Conservation (phyloP, 2,888 invertebrate genomes). For the Drosophila flavopinicola region DNA sequence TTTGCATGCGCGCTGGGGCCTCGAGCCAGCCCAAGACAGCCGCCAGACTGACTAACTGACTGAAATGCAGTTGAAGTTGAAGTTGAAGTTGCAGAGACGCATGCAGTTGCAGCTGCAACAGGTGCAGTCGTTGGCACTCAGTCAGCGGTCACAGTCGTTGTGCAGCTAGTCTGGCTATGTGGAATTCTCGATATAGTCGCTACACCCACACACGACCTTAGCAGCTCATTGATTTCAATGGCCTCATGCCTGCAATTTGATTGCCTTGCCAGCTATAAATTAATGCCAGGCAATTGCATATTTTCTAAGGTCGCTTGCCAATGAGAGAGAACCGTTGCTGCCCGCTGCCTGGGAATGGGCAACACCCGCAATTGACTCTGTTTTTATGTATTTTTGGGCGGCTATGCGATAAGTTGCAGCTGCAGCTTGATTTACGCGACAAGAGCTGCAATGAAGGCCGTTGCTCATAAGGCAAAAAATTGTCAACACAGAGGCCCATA, state of each 20-base stretch:
- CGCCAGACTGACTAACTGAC: conserved; percentile 23
- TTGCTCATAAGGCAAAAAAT: conserved; percentile 74
- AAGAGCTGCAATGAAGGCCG: conserved; percentile 68
- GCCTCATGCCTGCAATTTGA: conserved; percentile 43
- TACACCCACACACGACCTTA: conserved; percentile 69
- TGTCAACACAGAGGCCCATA: conserved; percentile 75
- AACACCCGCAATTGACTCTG: conserved; percentile 69
- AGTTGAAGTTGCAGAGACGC: conserved; percentile 15
- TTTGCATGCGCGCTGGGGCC: conserved; percentile 69
- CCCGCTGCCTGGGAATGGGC: conserved; percentile 50
- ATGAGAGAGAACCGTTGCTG: conserved; percentile 36
- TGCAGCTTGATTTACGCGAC: conserved; percentile 71
- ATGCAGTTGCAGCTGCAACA: conserved; percentile 52
- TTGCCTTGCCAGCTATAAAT: conserved; percentile 63
- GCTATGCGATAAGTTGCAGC: conserved; percentile 35
- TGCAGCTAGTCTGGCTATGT: conserved; percentile 21
- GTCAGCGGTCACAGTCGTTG: conserved; percentile 11
- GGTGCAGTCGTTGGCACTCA: conserved; percentile 32
- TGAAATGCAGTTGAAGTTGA: conserved; percentile 15
- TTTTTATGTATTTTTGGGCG: conserved; percentile 14
- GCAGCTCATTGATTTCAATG: conserved; percentile 72
- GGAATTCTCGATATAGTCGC: conserved; percentile 16
- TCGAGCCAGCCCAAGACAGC: conserved; percentile 21
- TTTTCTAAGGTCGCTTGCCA: conserved; percentile 71
- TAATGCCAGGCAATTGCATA: conserved; percentile 63